Conservation (phyloP, 2,797 vertebrate genomes). For the Myotis planiceps region DNA sequence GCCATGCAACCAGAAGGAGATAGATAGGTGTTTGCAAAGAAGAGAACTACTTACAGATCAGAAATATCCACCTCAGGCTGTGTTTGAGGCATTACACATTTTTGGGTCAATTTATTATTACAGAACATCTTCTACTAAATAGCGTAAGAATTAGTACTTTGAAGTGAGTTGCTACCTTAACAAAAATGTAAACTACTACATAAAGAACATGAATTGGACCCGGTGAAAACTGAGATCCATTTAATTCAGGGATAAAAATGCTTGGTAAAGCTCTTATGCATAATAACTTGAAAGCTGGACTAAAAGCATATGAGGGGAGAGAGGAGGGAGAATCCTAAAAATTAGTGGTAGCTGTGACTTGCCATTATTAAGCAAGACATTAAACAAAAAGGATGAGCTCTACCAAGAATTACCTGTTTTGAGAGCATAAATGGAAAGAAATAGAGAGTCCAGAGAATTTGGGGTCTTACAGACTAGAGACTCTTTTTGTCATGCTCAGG, state of each 20-base stretch:
- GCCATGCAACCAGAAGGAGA: neutral
- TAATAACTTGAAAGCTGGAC: neutral
- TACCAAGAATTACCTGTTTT: neutral
- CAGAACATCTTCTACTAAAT: neutral
- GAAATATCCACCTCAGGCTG: neutral
- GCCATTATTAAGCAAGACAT: neutral
- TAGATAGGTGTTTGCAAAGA: neutral
- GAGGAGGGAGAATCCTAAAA: neutral
- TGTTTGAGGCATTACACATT: neutral
- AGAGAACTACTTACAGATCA: neutral
- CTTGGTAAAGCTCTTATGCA: neutral
- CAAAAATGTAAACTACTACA: neutral
- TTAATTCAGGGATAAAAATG: neutral
- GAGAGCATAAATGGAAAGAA: neutral
- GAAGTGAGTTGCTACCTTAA: neutral
- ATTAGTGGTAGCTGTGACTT: neutral
- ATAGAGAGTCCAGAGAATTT: neutral
- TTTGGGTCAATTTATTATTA: neutral
- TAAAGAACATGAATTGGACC: neutral
- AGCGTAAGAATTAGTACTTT: neutral
- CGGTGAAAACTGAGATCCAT: neutral
- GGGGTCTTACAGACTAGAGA: neutral
- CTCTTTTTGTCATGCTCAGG: too few relatives aligned
- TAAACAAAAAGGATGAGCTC: neutral
- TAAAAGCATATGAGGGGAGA: neutral